Evolutionary conservation across 2,888 invertebrate genomes (phyloP), one percentile per base, ranked within the genome.

Genomic region (Clostera curtula): DNA sequence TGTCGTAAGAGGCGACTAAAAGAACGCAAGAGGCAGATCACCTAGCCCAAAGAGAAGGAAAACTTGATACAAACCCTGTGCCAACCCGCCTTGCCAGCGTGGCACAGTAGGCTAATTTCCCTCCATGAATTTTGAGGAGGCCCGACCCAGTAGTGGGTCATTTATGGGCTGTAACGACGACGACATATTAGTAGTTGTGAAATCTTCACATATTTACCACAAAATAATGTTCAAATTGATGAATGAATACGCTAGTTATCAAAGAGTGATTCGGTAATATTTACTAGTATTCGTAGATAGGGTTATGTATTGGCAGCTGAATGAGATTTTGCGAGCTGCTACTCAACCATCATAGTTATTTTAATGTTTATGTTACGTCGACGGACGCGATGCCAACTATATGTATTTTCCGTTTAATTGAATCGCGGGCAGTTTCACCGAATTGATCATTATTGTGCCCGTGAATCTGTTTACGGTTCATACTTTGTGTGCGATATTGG

Each of bases 341-440:
- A 59, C 59, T 59, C 55, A 55, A 57, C 53, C 56, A 63, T 63
- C 59, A 58, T 59, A 65, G 64, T 68, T 66, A 68, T 70, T 71
- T 64, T 60, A 65, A 67, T 66, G 67, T 66, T 62, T 68, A 63
- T 63, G 54, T 63, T 62, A 65, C 64, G 65, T 61, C 59, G 68
- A 50, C 51, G 50, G 55, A 61, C 51, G 51, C 56, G 52, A 61
- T 68, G 72, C 68, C 69, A 70, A 70, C 60, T 63, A 66, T 69
- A n/a, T n/a, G n/a, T n/a, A 69, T 69, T 68, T 72, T 68, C 64
- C 62, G 57, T 68, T 69, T 70, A 67, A 70, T 66, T 69, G 65
- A 70, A 71, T 69, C 66, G 67, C 63, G 68, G 63, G 60, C 61
- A 62, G 55, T 67, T 69, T 70, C 66, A 59, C 62, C 42, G 71